Conservation (phyloP, 2,888 invertebrate genomes). For the Baccha elongata region DNA sequence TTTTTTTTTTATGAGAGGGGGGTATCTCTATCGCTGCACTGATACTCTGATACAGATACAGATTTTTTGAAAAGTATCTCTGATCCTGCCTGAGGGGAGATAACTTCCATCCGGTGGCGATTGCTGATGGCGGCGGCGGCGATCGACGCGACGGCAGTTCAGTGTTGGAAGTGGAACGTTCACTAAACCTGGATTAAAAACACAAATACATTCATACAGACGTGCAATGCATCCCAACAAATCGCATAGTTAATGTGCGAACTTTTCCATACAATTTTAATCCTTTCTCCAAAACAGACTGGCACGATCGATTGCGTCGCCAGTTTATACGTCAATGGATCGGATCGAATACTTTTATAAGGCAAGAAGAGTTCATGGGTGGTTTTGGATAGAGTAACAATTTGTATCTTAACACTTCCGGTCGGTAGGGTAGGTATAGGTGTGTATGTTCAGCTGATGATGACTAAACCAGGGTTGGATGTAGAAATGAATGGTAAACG, state of each 20-base stretch:
- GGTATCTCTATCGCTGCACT: conserved; percentile 7
- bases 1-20: background rate
- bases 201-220: conserved; percentile 5
- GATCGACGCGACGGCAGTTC: background rate
- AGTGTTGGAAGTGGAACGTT: conserved; percentile 7
- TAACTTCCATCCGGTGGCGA: conserved; percentile 62
- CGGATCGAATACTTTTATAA: conserved; percentile 21
- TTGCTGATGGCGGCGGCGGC: background rate
- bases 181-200: conserved; percentile 70
- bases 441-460: background rate
- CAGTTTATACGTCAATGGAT: conserved; percentile 36
- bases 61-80: conserved; percentile 39
- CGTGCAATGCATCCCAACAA: conserved; percentile 27
- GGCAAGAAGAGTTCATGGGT: conserved; percentile 47
- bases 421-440: conserved; percentile 12
- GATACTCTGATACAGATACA: conserved; percentile 56
- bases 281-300: conserved; percentile 49
- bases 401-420: conserved; percentile 62
- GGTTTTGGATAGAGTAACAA: conserved; percentile 58
- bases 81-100: conserved; percentile 62
- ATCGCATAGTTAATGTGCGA: conserved; percentile 71
- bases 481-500: conserved; percentile 35
- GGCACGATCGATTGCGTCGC: conserved; percentile 60
- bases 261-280: conserved; percentile 67
- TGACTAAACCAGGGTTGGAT: conserved; percentile 13